Conservation (phyloP, 2,888 invertebrate genomes). For the Tipula helvola region DNA sequence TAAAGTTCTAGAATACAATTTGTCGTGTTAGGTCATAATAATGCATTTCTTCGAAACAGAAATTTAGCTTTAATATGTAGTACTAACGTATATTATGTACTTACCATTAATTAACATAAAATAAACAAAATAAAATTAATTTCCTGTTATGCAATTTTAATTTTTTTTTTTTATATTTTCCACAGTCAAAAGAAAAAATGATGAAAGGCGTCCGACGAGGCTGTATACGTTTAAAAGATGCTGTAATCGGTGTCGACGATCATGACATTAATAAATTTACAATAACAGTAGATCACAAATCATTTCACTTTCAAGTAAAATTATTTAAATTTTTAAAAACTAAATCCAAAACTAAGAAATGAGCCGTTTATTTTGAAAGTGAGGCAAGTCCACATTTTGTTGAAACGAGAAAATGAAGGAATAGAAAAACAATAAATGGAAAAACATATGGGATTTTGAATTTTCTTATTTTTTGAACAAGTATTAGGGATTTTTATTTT, state of each 20-base stretch:
- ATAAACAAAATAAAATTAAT: not conserved
- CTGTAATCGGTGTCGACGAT: slow-evolving; percentile 97
- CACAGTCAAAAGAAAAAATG: slow-evolving; percentile 97
- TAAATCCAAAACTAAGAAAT: not conserved
- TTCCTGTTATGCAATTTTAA: not conserved
- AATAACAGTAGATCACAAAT: slow-evolving; percentile 97
- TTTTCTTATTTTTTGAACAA: too few relatives aligned
- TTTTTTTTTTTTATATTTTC: slow-evolving; percentile 27
- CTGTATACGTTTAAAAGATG: slow-evolving; percentile 93
- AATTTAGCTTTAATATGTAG: not conserved
- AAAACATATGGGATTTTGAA: too few relatives aligned
- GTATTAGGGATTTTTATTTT: too few relatives aligned
- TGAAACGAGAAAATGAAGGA: too few relatives aligned
- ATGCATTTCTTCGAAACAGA: too few relatives aligned
- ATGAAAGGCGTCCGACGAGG: slow-evolving; percentile 92
- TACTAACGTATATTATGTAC: not conserved
- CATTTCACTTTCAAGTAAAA: slow-evolving; percentile 88
- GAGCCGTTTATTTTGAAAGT: too few relatives aligned
- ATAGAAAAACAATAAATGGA: too few relatives aligned
- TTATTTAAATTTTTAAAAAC: not conserved
- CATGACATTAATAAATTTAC: slow-evolving; percentile 99
- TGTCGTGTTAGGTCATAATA: too few relatives aligned
- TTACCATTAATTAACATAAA: not conserved
- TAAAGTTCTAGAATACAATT: too few relatives aligned
- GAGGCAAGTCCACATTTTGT: too few relatives aligned